Conservation (phyloP, 1,140 invertebrate species). For the Platyscapa corneri region DNA sequence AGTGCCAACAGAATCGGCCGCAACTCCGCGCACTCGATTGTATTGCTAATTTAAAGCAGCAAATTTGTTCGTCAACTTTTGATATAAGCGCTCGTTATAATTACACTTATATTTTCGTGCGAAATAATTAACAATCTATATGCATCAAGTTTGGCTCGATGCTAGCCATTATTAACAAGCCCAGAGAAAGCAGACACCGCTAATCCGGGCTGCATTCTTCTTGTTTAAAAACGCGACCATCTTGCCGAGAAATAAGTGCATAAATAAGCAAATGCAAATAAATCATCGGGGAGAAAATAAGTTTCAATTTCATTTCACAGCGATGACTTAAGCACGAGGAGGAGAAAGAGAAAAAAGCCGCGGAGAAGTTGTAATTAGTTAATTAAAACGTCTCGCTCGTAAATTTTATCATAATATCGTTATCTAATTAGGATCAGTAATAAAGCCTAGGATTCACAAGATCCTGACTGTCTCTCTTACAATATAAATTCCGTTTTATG, state of each 20-base stretch:
- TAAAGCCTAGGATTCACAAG: slow-evolving; percentile 34
- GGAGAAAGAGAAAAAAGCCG: background rate
- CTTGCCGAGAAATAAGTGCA: background rate
- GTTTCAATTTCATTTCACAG: slow-evolving; percentile 22
- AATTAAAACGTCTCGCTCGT: slow-evolving; percentile 51
- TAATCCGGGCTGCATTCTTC: background rate
- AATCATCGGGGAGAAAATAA: slow-evolving; percentile 15
- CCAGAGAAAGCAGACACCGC: background rate
- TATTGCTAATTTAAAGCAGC: too few relatives aligned
- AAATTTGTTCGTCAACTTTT: too few relatives aligned
- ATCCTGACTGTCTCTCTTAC: slow-evolving; percentile 17
- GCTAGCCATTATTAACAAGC: background rate
- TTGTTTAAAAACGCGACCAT: too few relatives aligned
- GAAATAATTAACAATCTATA: background rate
- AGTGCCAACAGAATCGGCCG: too few relatives aligned
- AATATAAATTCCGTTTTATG: slow-evolving; percentile 6
- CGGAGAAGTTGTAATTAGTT: slow-evolving; percentile 44
- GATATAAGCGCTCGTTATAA: too few relatives aligned
- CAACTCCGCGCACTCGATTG: too few relatives aligned
- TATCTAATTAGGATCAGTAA: slow-evolving; percentile 51
- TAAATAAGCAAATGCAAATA: background rate
- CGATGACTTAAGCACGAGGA: background rate
- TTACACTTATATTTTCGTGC: background rate
- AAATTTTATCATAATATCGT: slow-evolving; percentile 40
- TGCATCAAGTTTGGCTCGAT: background rate